Evolutionary conservation across 2,888 invertebrate genomes (phyloP), one percentile per base, ranked within the genome.

Genomic region (Tupiocoris notatus): DNA sequence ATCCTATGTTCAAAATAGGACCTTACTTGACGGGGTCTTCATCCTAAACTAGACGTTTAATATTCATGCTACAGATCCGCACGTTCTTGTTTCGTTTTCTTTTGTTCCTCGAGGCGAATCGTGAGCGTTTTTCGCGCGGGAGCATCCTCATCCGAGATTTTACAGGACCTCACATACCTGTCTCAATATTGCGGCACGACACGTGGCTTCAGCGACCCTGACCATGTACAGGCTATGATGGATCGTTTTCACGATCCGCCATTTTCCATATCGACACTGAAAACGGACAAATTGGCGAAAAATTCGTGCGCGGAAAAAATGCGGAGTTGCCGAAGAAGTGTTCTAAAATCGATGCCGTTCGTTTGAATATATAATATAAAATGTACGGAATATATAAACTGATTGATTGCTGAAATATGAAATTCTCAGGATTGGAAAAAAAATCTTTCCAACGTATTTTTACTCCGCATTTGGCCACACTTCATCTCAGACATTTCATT

Each of bases 11-110:
- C n/a, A 39, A 39, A 39, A 39, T 39, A 39, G 39, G 39, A 7
- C 3, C 6, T 3, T 39, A 39, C 39, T 12, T 39, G 6, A 39
- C 6, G 39, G 3, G 39, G 39, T 39, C 39, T 39, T 39, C 39
- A 39, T 16, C 25, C 73, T 73, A 73, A 73, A 73, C 73, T 62
- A 54, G 73, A 61, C 56, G 73, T 63, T 73, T 73, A 73, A 62
- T 73, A 73, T 73, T 73, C 73, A 73, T 62, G 62, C 62, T 61
- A 73, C 39, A 39, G 39, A 39, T 3, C 39, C 39, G 39, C 39
- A 39, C 39, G 39, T 39, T 39, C 59, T 58, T 23, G 1, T 22
- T 16, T 57, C 24, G 58, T 58, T 57, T 22, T 59, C 59, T 70
- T 63, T 70, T 70, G 58, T 70, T 70, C 59, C 70, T 70, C 24